Evolutionary conservation across 2,113 vertebrate species (phyloP).

Genomic region (Arizona elegans): DNA sequence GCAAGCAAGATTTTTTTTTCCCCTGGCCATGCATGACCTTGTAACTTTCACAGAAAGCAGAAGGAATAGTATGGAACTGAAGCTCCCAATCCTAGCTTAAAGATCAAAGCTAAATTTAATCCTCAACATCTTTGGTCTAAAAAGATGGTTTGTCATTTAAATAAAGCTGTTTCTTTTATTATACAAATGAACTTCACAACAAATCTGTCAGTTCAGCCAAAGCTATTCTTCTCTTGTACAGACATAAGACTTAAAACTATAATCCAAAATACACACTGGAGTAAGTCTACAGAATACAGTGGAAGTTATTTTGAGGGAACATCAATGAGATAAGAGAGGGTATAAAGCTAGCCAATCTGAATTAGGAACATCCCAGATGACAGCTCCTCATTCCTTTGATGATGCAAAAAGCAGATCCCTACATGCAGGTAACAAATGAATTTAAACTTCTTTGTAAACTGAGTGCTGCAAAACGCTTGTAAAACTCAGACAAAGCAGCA

Average conservation of each 20-base stretch:
- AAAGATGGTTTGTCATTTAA: neutral
- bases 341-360: neutral
- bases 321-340: neutral
- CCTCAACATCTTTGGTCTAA: neutral
- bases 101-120: neutral
- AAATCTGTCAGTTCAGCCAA: neutral
- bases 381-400: neutral
- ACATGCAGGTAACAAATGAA: neutral
- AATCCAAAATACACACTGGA: neutral
- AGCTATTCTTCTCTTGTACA: neutral
- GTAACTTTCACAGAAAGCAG: neutral
- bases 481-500: neutral
- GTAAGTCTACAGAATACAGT: neutral
- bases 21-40: neutral
- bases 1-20: neutral
- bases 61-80: neutral
- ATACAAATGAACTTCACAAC: neutral
- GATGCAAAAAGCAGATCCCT: neutral
- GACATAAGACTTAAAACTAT: neutral
- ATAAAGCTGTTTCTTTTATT: neutral
- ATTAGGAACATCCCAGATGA: neutral
- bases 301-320: neutral
- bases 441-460: neutral
- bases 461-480: neutral
- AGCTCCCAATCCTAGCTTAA: neutral